Evolutionary conservation across 2,888 invertebrate genomes (phyloP), one percentile per base, ranked within the genome.

Genomic region (Deilephila elpenor): DNA sequence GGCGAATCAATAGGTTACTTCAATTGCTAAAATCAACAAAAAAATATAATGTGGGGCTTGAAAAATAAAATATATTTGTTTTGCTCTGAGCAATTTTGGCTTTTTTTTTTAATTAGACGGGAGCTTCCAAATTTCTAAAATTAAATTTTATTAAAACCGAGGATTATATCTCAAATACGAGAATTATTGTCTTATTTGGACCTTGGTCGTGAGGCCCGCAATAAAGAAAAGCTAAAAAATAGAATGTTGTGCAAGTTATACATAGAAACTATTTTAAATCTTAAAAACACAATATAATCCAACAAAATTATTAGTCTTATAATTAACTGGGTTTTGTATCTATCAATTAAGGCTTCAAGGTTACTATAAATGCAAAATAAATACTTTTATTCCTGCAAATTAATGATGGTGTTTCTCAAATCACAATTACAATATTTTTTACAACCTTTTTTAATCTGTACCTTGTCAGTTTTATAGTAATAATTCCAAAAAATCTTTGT

Each of bases 181-280:
- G 44, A 44, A 51, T 44, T 67, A 67, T 67, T 67, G 67, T 67
- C 67, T 51, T 3, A 25, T 25, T 51, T 67, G 67, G 67, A 20
- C 67, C 44, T 67, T 29, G 67, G 20, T 67, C 51, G 1, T 51
- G 25, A 17, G 6, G 17, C 6, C 67, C 25, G 20, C 14, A 25
- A 25, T 20, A 20, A 20, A 51, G 32, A 32, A 62, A 61, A 61
- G 5, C 56, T 56, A 56, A 17, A 56, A 60, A 61, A 61, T 32
- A 61, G 32, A 60, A 44, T 64, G 51, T 51, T 67, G 67, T 67
- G 44, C 67, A 67, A 25, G 14, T 67, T 67, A 44, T 51, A 5
- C 44, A 25, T 51, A 44, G 5, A 37, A 6, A n/a, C 5, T 37
- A n/a, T 37, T 20, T 17, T 25, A 25, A 25, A 29, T 25, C 44